phyloP scores from a whole-genome alignment of 2,888 invertebrate species.

The Lampropteryx suffumata region DNA sequence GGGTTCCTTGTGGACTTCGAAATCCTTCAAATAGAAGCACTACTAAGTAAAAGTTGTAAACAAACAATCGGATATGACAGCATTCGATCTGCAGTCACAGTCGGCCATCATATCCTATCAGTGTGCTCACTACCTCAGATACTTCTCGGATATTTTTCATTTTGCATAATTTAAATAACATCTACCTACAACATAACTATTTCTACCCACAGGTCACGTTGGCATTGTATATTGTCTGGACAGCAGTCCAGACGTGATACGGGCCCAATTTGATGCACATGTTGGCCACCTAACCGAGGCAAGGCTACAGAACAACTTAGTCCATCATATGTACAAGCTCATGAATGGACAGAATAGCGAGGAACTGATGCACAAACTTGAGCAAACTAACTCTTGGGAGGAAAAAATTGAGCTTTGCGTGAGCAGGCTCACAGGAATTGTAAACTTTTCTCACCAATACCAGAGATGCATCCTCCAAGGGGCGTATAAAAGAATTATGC shows the following conservation, averaged over 20 bases:
- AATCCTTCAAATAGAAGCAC: no score
- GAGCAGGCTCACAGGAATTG: slow-evolving; percentile 33
- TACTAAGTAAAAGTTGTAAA: no score
- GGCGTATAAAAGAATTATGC: slow-evolving; percentile 42
- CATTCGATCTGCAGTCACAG: no score
- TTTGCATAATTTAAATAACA: no score
- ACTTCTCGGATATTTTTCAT: no score
- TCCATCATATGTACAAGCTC: slow-evolving; percentile 45
- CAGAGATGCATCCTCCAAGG: slow-evolving; percentile 41
- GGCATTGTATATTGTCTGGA: slow-evolving; percentile 51
- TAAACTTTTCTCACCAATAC: slow-evolving; percentile 43
- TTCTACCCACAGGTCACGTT: slow-evolving; percentile 39
- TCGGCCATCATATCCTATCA: no score
- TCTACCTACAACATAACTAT: no score
- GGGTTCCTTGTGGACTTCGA: no score
- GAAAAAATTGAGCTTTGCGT: slow-evolving; percentile 43
- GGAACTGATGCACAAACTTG: slow-evolving; percentile 37
- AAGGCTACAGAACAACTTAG: slow-evolving; percentile 42
- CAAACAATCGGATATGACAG: no score
- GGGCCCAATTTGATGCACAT: slow-evolving; percentile 45
- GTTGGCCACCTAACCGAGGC: slow-evolving; percentile 40
- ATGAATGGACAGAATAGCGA: slow-evolving; percentile 39
- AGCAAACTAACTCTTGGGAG: slow-evolving; percentile 36
- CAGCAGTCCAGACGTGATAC: slow-evolving; percentile 50
- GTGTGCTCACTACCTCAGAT: no score